Evolutionary conservation across 2,113 vertebrate species (phyloP).

Genomic region (Uria lomvia): DNA sequence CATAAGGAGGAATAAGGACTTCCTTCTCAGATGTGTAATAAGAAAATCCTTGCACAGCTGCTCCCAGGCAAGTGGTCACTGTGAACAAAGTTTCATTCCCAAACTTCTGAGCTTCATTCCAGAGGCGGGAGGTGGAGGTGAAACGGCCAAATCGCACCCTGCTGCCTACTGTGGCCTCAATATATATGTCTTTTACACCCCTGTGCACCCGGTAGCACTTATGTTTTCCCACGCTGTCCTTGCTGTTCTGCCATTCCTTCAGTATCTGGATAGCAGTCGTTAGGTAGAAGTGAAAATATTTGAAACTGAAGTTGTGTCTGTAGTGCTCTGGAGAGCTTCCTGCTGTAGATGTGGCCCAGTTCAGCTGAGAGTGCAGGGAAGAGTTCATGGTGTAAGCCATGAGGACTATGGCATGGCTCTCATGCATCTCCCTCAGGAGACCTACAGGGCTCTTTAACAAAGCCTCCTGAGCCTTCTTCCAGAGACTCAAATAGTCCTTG

Average conservation of each 20-base stretch:
- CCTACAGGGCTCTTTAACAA: conserved; percentile 11
- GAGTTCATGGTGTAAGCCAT: conserved; percentile 69
- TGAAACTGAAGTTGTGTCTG: conserved; percentile 52
- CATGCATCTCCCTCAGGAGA: conserved; percentile 4
- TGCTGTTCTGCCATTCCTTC: neutral
- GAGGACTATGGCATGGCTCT: conserved; percentile 58
- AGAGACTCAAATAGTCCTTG: conserved; percentile 1
- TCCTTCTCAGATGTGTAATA: conserved; percentile 27
- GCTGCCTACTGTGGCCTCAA: neutral
- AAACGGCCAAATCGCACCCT: conserved; percentile 68
- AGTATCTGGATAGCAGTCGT: conserved; percentile 69
- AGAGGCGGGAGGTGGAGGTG: conserved; percentile 31
- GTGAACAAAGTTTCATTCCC: conserved; percentile 57
- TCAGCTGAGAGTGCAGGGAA: conserved; percentile 55
- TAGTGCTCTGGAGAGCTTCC: conserved; percentile 51
- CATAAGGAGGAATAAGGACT: conserved; percentile 67
- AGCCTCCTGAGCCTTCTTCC: conserved; percentile 18
- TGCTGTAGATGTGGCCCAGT: conserved; percentile 25
- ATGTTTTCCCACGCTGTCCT: neutral
- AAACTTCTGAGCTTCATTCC: conserved; percentile 18
- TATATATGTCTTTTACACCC: neutral
- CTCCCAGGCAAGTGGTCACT: conserved; percentile 63
- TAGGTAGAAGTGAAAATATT: conserved; percentile 73
- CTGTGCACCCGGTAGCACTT: conserved; percentile 51
- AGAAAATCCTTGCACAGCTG: conserved; percentile 51